Base-by-base conservation (phyloP, 2,888 invertebrate genomes). In the Fissipunctia ypsillon region DNA sequence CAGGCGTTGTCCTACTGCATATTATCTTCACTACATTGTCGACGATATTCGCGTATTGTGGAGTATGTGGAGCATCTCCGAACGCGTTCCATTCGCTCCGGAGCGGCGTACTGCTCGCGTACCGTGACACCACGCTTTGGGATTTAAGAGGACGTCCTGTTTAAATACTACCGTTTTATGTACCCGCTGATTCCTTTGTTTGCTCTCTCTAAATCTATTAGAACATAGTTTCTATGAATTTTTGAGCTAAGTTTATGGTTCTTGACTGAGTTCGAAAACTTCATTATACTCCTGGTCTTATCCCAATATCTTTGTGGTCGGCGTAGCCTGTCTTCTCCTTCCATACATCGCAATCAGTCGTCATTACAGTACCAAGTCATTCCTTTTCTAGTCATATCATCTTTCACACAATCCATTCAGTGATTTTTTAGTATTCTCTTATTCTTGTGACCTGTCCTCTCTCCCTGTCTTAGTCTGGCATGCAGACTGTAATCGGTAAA, bases 41-140 rank as follows among this genome's bases (percentile, higher is more conserved):
- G 43, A 12, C 5, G 10, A 76, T 64, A 64, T 81, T 65, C 41
- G 41, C 57, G 64, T 65, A 28, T 77, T 67, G 48, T 59, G 52
- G 10, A 45, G 52, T 64, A 81, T 81, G 63, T 81, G 31, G 79
- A 81, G 69, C 78, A 43, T 68, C 56, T 56, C 76, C n/a, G 41
- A 81, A 54, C 19, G 78, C 45, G 48, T 57, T 66, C 65, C 43
- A 35, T 41, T 60, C 59, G 69, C 31, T 59, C 7, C 31, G 25
- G 25, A 59, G 22, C 38, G 25, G 41, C n/a, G 45, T 6, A 45
- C 12, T 61, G 52, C 66, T 61, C 4, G 28, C 50, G 63, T 48
- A 35, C n/a, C 48, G 35, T 25, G 22, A 1, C 48, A 43, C 57
- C 65, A 56, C 14, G 22, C 12, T 1, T 22, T 65, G 1, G 0